Percentiles rank a stretch among this genome's conserved stretches.
These are phyloP conservation scores for Excalfactoria chinensis DNA, from an alignment of 2,113 vertebrate genomes.

Conservation along the genomic window DNA sequence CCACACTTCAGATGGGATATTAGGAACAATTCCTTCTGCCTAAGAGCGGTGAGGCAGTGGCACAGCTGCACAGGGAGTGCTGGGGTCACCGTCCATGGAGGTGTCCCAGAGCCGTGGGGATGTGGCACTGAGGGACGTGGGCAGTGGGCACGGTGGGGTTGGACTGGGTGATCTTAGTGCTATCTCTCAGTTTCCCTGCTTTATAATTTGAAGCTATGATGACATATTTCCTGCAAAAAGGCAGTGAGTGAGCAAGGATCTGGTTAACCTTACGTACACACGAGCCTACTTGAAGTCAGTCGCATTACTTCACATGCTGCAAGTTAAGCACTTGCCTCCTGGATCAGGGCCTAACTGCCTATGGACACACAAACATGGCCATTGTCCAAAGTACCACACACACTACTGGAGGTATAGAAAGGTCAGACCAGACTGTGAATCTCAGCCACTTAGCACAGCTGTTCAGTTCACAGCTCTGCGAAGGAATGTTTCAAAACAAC, in stretches of 20 bases:
- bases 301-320: accelerated
- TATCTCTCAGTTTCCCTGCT: not conserved
- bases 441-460: not conserved
- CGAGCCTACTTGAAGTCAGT: accelerated
- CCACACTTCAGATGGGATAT: not conserved
- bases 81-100: no score
- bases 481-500: not conserved
- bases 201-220: accelerated
- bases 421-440: not conserved
- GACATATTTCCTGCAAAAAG: accelerated
- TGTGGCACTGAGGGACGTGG: no score
- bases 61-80: no score
- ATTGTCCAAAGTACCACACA: not conserved
- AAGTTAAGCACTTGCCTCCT: not conserved
- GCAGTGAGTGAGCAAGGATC: accelerated
- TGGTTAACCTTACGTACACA: not conserved
- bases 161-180: no score
- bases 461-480: not conserved
- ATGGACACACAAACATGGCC: not conserved
- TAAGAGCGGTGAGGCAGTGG: no score
- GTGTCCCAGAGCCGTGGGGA: no score
- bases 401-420: not conserved
- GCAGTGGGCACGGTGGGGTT: no score
- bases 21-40: no score
- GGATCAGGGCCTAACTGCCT: not conserved